phyloP scores from a whole-genome alignment of 1,140 invertebrate genomes.

The Micrasema minimum region DNA sequence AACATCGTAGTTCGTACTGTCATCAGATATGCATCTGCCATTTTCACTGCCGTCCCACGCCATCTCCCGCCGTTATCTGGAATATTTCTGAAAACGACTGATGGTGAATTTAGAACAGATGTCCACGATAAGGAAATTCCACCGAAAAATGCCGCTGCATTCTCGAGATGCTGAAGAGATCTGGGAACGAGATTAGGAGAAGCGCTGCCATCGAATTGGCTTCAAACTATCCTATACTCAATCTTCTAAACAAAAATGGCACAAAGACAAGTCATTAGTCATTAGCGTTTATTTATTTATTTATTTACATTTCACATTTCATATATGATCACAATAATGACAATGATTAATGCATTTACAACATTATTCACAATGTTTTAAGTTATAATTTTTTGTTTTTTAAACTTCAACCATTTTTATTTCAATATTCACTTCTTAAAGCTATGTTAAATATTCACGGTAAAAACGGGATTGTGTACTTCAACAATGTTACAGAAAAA shows the following conservation, averaged over 20 bases:
- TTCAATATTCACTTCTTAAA: too few species aligned
- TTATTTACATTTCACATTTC: too few species aligned
- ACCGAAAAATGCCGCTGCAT: constrained; percentile 10
- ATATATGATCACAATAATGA: too few species aligned
- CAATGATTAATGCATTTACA: too few species aligned
- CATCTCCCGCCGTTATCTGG: constrained; percentile 13
- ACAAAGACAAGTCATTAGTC: not conserved
- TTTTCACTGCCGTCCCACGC: constrained; percentile 24
- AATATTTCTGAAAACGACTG: constrained; percentile 24
- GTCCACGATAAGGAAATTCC: constrained; percentile 21
- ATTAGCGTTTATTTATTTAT: too few species aligned
- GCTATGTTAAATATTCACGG: too few species aligned
- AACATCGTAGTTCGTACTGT: constrained; percentile 9
- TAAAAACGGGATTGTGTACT: too few species aligned
- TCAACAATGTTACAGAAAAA: too few species aligned
- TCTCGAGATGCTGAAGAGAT: not conserved
- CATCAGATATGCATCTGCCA: constrained; percentile 22
- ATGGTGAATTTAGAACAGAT: constrained; percentile 24
- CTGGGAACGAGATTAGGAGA: not conserved
- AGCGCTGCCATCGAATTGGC: not conserved
- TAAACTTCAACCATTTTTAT: too few species aligned
- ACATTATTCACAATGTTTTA: too few species aligned
- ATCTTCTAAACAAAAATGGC: too few species aligned
- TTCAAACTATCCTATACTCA: not conserved
- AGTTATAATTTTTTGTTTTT: too few species aligned